phyloP scores from a whole-genome alignment of 2,113 vertebrate genomes.

The Elephas maximus region DNA sequence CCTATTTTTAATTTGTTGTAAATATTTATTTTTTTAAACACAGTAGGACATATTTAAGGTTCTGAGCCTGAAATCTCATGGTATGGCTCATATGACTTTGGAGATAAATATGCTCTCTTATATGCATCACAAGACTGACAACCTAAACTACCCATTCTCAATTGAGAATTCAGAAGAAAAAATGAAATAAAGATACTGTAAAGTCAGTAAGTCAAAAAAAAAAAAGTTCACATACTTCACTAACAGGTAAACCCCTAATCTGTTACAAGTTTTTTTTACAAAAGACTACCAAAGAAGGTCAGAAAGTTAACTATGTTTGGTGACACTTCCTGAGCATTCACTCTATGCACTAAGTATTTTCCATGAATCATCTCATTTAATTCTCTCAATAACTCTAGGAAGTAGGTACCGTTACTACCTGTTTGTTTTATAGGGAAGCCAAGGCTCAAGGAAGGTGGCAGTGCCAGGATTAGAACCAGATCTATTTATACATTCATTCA shows the following conservation, averaged over 20 bases:
- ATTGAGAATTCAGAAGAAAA: conserved; percentile 19
- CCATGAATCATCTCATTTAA: conserved; percentile 51
- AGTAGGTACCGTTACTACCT: conserved; percentile 21
- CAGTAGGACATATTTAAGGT: conserved; percentile 28
- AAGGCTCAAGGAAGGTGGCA: conserved; percentile 15
- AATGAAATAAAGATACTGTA: not conserved
- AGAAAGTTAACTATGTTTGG: conserved; percentile 29
- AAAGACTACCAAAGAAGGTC: conserved; percentile 6
- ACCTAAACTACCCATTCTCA: conserved; percentile 38
- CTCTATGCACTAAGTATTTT: not conserved
- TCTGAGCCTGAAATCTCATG: conserved; percentile 37
- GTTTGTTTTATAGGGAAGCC: conserved; percentile 44
- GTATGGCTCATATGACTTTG: not conserved
- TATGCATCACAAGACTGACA: conserved; percentile 1
- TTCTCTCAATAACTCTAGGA: conserved; percentile 27
- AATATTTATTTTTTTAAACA: conserved; percentile 61
- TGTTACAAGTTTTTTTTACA: conserved; percentile 17
- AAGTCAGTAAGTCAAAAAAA: not conserved
- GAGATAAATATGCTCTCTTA: conserved; percentile 45
- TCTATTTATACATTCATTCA: conserved; percentile 40
- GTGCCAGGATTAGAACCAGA: conserved; percentile 12
- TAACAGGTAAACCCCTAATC: not conserved
- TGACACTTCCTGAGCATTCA: conserved; percentile 47
- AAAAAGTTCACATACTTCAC: not conserved
- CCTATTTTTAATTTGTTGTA: conserved; percentile 53